These are phyloP conservation scores for Ondatra zibethicus DNA, from an alignment of 2,113 vertebrate genomes.

Conservation along the genomic window DNA sequence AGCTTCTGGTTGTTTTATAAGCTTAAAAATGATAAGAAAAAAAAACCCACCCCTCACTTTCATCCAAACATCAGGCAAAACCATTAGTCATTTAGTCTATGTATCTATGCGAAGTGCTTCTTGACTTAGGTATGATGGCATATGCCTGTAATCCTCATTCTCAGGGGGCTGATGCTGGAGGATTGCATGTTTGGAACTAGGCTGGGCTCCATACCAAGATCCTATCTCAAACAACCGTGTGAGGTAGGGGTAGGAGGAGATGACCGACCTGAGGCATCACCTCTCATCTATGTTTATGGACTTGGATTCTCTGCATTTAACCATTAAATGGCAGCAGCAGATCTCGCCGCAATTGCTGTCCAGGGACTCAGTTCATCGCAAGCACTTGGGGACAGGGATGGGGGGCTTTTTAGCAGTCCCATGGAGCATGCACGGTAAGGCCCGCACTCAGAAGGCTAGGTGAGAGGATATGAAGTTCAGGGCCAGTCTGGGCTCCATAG, in stretches of 20 bases:
- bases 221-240: neutral
- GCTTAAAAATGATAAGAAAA: neutral
- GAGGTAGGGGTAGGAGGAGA: neutral
- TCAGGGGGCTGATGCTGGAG: neutral
- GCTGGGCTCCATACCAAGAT: neutral
- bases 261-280: neutral
- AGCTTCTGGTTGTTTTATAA: neutral
- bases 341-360: neutral
- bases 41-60: neutral
- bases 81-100: neutral
- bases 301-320: neutral
- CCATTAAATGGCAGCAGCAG: neutral
- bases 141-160: neutral
- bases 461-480: neutral
- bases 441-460: neutral
- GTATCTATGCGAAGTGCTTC: neutral
- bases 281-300: neutral
- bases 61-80: neutral
- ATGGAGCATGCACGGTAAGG: neutral
- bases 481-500: neutral
- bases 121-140: neutral
- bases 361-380: neutral
- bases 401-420: neutral
- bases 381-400: too few relatives aligned
- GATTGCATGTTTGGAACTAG: neutral